phyloP scores from a whole-genome alignment of 2,113 vertebrate species.

The Phylloscopus trochilus region DNA sequence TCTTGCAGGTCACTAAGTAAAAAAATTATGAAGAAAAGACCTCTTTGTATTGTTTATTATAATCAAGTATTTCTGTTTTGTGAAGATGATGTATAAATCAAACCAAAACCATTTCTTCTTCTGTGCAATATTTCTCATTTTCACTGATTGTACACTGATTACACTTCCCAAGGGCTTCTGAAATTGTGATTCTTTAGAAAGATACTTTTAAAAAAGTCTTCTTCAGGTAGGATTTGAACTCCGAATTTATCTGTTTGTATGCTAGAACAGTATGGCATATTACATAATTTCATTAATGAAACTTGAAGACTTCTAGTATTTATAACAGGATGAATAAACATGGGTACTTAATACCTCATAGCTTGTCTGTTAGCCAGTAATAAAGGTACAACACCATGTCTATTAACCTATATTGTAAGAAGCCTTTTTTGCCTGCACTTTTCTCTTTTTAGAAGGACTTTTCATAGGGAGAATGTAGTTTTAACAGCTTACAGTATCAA shows the following conservation, averaged over 20 bases:
- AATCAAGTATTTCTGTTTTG: neutral
- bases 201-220: neutral
- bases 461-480: neutral
- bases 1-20: neutral
- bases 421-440: neutral
- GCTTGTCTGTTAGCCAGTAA: neutral
- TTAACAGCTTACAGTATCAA: neutral
- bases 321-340: neutral
- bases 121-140: neutral
- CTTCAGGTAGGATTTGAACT: neutral
- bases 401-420: neutral
- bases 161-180: neutral
- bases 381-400: neutral
- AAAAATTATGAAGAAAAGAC: neutral
- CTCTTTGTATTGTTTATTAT: neutral
- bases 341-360: neutral
- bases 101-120: neutral
- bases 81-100: neutral
- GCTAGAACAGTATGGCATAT: neutral
- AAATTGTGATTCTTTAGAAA: neutral
- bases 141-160: neutral
- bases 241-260: neutral
- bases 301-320: neutral
- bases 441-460: neutral
- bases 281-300: neutral